These are phyloP conservation scores for Neuroscelio doddi DNA, from an alignment of 2,888 invertebrate genomes.

Conservation along the genomic window DNA sequence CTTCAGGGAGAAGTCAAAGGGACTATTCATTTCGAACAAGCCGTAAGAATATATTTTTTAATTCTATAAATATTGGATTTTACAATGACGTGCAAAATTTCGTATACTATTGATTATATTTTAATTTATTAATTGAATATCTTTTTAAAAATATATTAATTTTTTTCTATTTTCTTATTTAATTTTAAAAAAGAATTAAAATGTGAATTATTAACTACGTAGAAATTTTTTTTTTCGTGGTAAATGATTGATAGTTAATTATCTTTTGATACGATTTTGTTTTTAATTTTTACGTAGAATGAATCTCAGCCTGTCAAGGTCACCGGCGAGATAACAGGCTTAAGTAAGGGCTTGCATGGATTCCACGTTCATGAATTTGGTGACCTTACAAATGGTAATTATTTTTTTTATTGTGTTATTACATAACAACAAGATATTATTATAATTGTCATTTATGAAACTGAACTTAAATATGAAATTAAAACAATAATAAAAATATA, in stretches of 20 bases:
- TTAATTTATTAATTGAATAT: too few species aligned
- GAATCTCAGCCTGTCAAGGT: conserved; percentile 81
- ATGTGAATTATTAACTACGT: not conserved
- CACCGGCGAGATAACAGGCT: conserved; percentile 87
- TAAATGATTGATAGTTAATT: not conserved
- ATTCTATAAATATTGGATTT: not conserved
- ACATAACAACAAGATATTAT: too few species aligned
- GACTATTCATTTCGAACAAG: conserved; percentile 86
- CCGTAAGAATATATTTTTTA: conserved; percentile 48
- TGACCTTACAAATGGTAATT: conserved; percentile 89
- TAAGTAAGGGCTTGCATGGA: conserved; percentile 85
- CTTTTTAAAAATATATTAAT: not conserved
- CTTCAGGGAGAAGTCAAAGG: conserved; percentile 89
- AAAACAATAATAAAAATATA: too few species aligned
- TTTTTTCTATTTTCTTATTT: too few species aligned
- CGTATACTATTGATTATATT: too few species aligned
- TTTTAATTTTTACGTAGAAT: conserved; percentile 71
- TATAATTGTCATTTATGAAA: too few species aligned
- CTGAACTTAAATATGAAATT: too few species aligned
- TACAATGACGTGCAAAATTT: not conserved
- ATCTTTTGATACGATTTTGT: not conserved
- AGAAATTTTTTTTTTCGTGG: not conserved
- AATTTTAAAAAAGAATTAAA: not conserved
- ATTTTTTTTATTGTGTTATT: too few species aligned
- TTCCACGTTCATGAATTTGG: conserved; percentile 98